Evolutionary conservation across 2,113 vertebrate species (phyloP).

Genomic region (Vicugna pacos): DNA sequence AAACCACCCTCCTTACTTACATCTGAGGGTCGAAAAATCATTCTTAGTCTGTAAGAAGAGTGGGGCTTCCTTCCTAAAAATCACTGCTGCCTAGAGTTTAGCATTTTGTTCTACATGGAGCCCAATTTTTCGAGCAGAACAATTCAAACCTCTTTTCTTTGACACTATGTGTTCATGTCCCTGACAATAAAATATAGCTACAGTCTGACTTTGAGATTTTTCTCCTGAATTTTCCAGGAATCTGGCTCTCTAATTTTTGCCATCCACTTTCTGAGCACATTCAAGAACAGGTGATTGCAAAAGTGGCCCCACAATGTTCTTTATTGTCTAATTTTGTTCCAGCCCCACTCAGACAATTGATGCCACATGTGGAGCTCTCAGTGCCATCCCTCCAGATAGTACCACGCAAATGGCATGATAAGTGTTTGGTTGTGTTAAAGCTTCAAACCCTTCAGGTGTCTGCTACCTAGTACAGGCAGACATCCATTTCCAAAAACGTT

Average conservation of each 20-base stretch:
- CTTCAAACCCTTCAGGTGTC: background rate
- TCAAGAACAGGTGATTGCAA: background rate
- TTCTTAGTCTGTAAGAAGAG: background rate
- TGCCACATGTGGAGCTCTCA: accelerated
- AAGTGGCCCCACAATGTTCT: background rate
- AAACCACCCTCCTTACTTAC: background rate
- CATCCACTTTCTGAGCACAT: background rate
- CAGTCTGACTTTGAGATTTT: background rate
- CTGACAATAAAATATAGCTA: background rate
- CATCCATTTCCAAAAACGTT: background rate
- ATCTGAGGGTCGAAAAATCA: accelerated
- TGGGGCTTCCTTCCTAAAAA: background rate
- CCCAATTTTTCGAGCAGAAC: background rate
- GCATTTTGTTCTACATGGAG: background rate
- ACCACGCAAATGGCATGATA: background rate
- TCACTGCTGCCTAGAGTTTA: background rate
- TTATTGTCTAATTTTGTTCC: background rate
- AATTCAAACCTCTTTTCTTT: background rate
- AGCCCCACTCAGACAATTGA: accelerated
- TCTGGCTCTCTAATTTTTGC: background rate
- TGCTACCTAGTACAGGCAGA: background rate
- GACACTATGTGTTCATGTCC: background rate
- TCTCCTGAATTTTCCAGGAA: background rate
- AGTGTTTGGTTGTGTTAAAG: background rate
- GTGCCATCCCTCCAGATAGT: accelerated